These are phyloP conservation scores for Tupaia tana DNA, from an alignment of 2,113 vertebrate genomes.

Conservation along the genomic window DNA sequence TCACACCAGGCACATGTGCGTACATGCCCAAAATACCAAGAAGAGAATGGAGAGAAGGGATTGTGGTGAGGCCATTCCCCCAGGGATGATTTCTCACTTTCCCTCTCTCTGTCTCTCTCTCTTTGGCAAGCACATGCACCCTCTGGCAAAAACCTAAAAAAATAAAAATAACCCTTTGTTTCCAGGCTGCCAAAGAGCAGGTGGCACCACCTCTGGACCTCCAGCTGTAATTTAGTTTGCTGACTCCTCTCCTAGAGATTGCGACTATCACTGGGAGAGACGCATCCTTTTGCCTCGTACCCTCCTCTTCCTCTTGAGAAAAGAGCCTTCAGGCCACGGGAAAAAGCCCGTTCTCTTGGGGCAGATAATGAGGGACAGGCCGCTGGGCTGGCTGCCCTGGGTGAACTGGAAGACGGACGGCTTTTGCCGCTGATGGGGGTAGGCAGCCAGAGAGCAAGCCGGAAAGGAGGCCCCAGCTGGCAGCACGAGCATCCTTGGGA, in stretches of 20 bases:
- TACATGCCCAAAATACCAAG: too few relatives aligned
- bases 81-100: too few relatives aligned
- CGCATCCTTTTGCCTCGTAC: background rate
- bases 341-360: background rate
- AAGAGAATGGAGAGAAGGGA: too few relatives aligned
- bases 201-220: background rate
- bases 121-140: too few relatives aligned
- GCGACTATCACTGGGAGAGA: background rate
- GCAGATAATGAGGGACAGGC: background rate
- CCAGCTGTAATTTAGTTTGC: fast-evolving
- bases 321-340: fast-evolving
- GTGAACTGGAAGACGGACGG: background rate
- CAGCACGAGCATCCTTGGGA: fast-evolving
- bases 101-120: too few relatives aligned
- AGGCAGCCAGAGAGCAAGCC: background rate
- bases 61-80: too few relatives aligned
- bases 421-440: background rate
- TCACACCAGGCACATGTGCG: too few relatives aligned
- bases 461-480: background rate
- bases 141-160: too few relatives aligned
- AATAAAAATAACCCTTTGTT: too few relatives aligned
- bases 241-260: background rate
- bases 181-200: background rate
- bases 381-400: fast-evolving
- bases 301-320: background rate